Percentiles rank a stretch among this genome's conserved stretches.
Conservation (phyloP, 2,888 invertebrate species). For the Diogma glabrata region DNA sequence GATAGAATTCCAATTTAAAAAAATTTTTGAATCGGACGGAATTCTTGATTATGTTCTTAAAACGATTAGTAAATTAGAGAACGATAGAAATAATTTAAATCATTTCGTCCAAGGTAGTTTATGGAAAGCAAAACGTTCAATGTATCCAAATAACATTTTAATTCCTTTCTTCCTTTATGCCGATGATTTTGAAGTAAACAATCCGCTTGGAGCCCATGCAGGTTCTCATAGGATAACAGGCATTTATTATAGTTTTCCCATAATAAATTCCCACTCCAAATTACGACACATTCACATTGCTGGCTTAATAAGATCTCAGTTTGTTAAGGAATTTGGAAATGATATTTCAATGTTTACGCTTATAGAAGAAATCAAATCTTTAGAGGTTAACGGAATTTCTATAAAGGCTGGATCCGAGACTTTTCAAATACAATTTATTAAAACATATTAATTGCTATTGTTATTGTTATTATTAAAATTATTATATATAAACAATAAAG, state of each 20-base stretch:
- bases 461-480: too few relatives aligned
- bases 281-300: background rate
- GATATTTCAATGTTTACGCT: background rate
- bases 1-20: conserved; percentile 16
- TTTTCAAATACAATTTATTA: too few relatives aligned
- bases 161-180: conserved; percentile 20
- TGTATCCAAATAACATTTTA: too few relatives aligned
- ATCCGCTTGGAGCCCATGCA: conserved; percentile 21
- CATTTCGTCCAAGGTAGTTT: conserved; percentile 21
- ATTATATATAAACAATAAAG: too few relatives aligned
- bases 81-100: conserved; percentile 10
- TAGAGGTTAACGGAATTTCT: background rate
- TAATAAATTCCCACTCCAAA: background rate
- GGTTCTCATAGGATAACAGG: conserved; percentile 18
- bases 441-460: too few relatives aligned
- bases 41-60: conserved; percentile 13
- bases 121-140: conserved; percentile 21
- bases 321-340: background rate
- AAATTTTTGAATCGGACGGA: conserved; percentile 14
- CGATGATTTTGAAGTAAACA: too few relatives aligned
- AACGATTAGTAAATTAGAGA: conserved; percentile 7
- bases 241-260: background rate
- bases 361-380: background rate
- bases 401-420: too few relatives aligned
- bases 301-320: background rate